Conservation (phyloP, 2,888 invertebrate genomes). For the Gastrophysa polygoni region DNA sequence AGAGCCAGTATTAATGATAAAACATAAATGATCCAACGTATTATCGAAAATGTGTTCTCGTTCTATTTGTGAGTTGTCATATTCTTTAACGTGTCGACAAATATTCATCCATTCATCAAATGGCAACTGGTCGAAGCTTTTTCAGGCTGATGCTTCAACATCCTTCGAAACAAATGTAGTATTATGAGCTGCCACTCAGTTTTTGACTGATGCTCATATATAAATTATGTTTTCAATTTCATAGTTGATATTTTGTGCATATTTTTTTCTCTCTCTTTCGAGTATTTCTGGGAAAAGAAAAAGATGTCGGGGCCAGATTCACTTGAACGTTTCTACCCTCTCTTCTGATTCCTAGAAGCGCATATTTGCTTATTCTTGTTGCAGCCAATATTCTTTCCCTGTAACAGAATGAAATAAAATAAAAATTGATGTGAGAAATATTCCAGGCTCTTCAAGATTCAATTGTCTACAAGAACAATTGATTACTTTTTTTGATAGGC, state of each 20-base stretch:
- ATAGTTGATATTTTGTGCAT: too few species aligned
- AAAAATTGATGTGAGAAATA: not conserved
- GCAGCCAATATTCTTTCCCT: not conserved
- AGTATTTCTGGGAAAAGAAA: not conserved
- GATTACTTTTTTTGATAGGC: not conserved
- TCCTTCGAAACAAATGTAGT: not conserved
- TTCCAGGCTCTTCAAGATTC: too few species aligned
- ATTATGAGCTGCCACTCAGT: not conserved
- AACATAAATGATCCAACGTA: constrained; percentile 8
- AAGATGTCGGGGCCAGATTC: not conserved
- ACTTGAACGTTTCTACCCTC: not conserved
- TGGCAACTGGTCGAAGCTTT: too few species aligned
- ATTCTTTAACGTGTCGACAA: not conserved
- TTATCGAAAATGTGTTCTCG: constrained; percentile 1
- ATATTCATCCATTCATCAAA: too few species aligned
- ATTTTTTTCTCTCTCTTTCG: too few species aligned
- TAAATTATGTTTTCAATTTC: too few species aligned
- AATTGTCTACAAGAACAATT: not conserved
- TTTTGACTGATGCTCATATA: too few species aligned
- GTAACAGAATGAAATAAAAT: not conserved
- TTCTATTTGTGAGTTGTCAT: not conserved
- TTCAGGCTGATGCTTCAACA: too few species aligned
- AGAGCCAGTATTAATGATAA: not conserved
- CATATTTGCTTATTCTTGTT: not conserved
- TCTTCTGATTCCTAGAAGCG: not conserved